Conservation (phyloP, 1,140 invertebrate genomes). For the Orius insidiosus region DNA sequence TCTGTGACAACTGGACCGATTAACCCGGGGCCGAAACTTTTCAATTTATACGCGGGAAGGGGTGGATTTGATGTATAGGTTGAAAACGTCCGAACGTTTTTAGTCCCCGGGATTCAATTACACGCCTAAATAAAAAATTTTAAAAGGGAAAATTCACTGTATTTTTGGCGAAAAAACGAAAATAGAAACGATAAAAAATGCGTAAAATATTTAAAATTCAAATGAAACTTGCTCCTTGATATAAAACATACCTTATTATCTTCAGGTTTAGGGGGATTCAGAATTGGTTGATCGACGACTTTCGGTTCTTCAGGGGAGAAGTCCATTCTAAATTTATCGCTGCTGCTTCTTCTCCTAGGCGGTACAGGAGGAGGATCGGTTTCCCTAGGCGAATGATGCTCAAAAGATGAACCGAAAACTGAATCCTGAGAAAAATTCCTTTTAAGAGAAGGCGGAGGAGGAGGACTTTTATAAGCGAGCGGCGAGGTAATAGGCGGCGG, state of each 20-base stretch:
- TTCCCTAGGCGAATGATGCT: constrained; percentile 7
- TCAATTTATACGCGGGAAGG: too few relatives aligned
- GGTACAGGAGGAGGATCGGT: constrained; percentile 33
- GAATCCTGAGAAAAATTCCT: background rate
- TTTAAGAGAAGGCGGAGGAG: background rate
- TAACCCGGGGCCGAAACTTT: too few relatives aligned
- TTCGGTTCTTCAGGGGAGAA: constrained; percentile 14
- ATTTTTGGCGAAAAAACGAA: too few relatives aligned
- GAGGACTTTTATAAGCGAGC: background rate
- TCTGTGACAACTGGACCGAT: too few relatives aligned
- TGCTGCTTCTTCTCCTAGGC: constrained; percentile 33
- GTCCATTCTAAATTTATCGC: constrained; percentile 26
- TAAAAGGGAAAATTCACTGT: too few relatives aligned
- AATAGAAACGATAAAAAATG: too few relatives aligned
- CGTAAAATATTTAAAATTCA: too few relatives aligned
- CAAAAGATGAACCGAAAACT: background rate
- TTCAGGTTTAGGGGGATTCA: background rate
- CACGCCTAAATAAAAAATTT: too few relatives aligned
- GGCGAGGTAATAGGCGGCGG: constrained; percentile 1
- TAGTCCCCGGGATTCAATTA: too few relatives aligned
- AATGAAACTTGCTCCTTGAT: too few relatives aligned
- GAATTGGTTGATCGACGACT: background rate
- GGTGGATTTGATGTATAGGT: too few relatives aligned
- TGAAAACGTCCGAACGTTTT: too few relatives aligned
- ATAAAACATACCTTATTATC: constrained; percentile 2